These are phyloP conservation scores for Parapristionchus giblindavisi DNA, from an alignment of 2,888 invertebrate genomes.

Conservation along the genomic window DNA sequence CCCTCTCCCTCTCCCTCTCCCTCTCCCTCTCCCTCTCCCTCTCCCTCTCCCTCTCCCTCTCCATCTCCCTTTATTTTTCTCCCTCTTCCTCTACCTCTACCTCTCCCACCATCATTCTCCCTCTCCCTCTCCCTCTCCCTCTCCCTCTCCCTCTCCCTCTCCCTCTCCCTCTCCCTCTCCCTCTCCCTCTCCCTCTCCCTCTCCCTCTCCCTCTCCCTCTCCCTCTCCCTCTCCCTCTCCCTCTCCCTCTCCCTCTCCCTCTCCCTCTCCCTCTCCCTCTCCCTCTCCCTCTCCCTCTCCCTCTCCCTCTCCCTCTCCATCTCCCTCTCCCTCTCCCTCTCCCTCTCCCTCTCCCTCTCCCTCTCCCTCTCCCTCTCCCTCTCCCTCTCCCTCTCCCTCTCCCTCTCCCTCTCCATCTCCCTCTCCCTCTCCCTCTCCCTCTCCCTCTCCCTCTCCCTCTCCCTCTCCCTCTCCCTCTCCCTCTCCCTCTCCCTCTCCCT, in stretches of 20 bases:
- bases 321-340: neutral
- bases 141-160: neutral
- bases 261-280: neutral
- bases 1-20: neutral
- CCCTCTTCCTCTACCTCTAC: neutral
- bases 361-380: neutral
- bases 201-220: neutral
- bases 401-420: neutral
- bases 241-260: conserved; percentile 12
- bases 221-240: neutral
- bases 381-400: neutral
- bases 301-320: neutral
- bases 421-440: neutral
- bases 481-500: neutral
- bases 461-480: neutral
- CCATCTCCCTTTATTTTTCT: neutral
- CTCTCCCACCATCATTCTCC: neutral
- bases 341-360: neutral
- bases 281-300: neutral
- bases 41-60: neutral
- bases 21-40: neutral
- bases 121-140: neutral
- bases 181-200: neutral
- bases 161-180: neutral
- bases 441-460: neutral